Conservation (phyloP, 2,888 invertebrate species). For the Trachelus tabidus region DNA sequence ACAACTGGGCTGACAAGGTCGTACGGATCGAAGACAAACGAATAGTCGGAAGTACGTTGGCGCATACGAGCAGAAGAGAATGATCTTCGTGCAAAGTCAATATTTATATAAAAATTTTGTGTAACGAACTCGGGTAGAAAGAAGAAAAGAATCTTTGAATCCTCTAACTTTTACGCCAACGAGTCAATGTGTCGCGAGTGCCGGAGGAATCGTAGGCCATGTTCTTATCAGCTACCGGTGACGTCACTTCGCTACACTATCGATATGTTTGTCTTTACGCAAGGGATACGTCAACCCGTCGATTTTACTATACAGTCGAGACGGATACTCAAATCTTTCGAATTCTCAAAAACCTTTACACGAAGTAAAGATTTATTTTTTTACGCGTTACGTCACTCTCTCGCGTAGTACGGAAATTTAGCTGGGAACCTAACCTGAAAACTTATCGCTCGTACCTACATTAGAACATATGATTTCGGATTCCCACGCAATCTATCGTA, state of each 20-base stretch:
- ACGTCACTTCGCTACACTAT: neutral
- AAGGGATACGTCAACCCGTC: neutral
- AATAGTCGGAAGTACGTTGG: too few relatives aligned
- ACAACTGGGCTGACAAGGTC: too few relatives aligned
- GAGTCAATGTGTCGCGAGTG: neutral
- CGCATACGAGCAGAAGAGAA: too few relatives aligned
- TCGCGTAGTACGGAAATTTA: neutral
- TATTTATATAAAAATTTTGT: too few relatives aligned
- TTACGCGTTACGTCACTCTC: neutral
- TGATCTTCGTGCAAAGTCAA: too few relatives aligned
- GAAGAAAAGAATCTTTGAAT: neutral
- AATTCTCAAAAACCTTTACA: neutral
- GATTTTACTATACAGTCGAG: neutral
- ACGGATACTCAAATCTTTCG: neutral
- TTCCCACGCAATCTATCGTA: neutral
- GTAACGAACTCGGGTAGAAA: too few relatives aligned
- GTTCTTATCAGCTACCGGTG: neutral
- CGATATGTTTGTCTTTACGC: neutral
- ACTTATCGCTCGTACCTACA: neutral
- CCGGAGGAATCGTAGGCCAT: neutral
- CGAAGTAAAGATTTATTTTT: neutral
- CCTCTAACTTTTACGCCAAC: accelerated
- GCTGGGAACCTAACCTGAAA: neutral
- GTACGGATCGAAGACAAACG: too few relatives aligned
- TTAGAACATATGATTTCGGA: neutral